phyloP scores from a whole-genome alignment of 2,113 vertebrate genomes.

The Guaruba guarouba region DNA sequence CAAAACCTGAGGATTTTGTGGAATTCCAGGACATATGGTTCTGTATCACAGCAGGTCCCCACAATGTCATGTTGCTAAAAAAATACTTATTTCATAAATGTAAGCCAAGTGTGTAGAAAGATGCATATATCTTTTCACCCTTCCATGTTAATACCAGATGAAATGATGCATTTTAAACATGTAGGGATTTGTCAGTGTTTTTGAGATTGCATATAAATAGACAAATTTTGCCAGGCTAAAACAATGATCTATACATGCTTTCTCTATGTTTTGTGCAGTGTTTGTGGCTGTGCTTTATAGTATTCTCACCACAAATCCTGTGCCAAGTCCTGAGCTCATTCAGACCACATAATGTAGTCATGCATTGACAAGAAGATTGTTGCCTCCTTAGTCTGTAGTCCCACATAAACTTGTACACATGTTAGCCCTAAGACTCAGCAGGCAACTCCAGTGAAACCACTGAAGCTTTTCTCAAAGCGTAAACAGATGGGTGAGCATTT shows the following conservation, averaged over 20 bases:
- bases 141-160: background rate
- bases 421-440: background rate
- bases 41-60: background rate
- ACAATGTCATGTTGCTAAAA: background rate
- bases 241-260: background rate
- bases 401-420: background rate
- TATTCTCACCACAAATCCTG: background rate
- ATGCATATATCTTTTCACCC: background rate
- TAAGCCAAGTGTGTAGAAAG: background rate
- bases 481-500: conserved; percentile 12
- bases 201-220: background rate
- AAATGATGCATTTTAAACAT: background rate
- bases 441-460: background rate
- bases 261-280: background rate
- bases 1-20: background rate
- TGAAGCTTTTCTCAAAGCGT: background rate
- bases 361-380: background rate
- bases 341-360: background rate
- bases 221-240: background rate
- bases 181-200: background rate
- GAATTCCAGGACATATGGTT: background rate
- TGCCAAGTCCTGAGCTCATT: background rate
- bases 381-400: background rate
- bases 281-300: background rate
- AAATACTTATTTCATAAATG: background rate